Conservation (phyloP, 2,797 vertebrate genomes). For the Ctenochaetus hawaiiensis region DNA sequence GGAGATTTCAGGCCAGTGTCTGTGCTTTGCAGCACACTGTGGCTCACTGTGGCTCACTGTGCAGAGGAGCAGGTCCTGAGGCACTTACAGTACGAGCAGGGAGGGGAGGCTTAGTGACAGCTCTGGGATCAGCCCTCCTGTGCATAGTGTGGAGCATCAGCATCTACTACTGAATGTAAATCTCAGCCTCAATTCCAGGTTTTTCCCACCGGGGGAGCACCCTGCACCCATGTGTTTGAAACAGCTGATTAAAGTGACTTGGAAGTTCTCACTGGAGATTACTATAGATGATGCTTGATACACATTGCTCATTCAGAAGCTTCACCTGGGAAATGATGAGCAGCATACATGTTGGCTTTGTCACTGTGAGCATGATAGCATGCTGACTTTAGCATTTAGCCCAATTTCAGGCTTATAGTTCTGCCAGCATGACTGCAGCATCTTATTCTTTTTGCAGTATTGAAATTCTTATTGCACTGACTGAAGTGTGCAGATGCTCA, state of each 20-base stretch:
- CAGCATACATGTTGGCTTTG: too few species aligned
- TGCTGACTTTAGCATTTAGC: too few species aligned
- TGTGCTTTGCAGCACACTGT: constrained; percentile 60
- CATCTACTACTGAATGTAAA: constrained; percentile 19
- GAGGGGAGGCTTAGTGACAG: constrained; percentile 45
- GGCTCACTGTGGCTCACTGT: constrained; percentile 36
- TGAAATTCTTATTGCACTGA: not conserved
- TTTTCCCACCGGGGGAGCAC: constrained; percentile 3
- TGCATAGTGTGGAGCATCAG: constrained; percentile 27
- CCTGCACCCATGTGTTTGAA: not conserved
- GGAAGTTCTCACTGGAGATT: not conserved
- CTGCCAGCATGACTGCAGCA: not conserved
- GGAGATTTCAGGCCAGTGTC: constrained; percentile 73
- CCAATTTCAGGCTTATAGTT: too few species aligned
- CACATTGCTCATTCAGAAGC: not conserved
- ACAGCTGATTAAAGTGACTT: not conserved
- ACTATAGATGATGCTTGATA: not conserved
- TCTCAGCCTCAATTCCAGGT: constrained; percentile 12
- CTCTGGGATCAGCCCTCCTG: constrained; percentile 53
- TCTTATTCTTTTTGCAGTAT: not conserved
- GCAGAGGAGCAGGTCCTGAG: constrained; percentile 46
- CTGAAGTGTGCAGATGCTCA: not conserved
- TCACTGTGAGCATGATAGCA: not conserved
- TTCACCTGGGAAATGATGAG: not conserved
- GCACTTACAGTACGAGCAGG: constrained; percentile 40